Evolutionary conservation across 2,888 invertebrate species (phyloP).

Genomic region (Sussaba pulchella): DNA sequence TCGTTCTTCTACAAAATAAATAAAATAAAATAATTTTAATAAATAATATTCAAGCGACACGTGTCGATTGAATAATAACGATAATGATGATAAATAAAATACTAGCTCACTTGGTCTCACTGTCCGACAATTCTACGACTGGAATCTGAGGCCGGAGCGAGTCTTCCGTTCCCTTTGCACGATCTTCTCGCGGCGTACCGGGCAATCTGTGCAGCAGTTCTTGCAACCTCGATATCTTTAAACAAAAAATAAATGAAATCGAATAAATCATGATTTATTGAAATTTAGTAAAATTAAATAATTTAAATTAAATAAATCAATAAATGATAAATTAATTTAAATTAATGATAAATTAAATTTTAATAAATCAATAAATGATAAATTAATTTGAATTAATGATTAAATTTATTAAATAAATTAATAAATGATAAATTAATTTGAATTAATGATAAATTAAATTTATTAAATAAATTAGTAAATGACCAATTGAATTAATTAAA

Average conservation of each 20-base stretch:
- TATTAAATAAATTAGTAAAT: no score
- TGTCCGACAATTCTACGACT: conserved; percentile 76
- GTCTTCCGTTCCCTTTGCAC: conserved; percentile 67
- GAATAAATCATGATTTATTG: no score
- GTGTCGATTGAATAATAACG: background rate
- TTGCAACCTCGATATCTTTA: conserved; percentile 72
- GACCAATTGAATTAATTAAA: no score
- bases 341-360: no score
- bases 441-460: no score
- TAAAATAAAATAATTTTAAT: conserved; percentile 11
- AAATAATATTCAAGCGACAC: background rate
- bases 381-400: no score
- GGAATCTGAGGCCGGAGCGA: conserved; percentile 64
- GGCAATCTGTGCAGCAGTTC: conserved; percentile 71
- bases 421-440: no score
- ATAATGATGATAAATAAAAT: background rate
- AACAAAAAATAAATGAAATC: conserved; percentile 3
- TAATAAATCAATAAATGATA: no score
- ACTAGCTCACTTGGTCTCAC: conserved; percentile 76
- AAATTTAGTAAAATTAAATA: background rate
- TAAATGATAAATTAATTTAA: no score
- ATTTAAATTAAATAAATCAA: background rate
- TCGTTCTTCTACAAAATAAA: conserved; percentile 63
- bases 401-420: no score
- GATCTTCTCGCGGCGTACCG: conserved; percentile 52